Evolutionary conservation across 2,113 vertebrate genomes (phyloP).

Genomic region (Petromus typicus): DNA sequence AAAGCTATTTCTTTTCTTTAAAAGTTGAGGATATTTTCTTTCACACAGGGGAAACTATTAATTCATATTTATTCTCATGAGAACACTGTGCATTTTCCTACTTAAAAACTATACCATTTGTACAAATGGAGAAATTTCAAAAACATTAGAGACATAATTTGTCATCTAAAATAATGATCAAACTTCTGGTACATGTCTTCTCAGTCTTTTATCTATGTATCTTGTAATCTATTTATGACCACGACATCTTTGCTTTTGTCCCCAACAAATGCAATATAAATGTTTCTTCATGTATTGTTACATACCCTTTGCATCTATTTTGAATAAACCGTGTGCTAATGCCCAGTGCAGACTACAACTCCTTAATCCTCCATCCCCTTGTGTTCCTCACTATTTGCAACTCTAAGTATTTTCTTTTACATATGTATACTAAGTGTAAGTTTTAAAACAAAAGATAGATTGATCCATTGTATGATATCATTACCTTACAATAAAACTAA

Average conservation of each 20-base stretch:
- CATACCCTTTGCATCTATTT: constrained; percentile 26
- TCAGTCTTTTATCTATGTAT: neutral
- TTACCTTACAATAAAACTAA: constrained; percentile 23
- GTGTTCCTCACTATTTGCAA: neutral
- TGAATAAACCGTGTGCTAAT: neutral
- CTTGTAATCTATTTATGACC: neutral
- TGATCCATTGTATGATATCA: neutral
- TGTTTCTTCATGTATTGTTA: neutral
- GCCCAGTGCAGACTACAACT: neutral
- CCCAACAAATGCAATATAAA: constrained; percentile 3
- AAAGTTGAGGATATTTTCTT: neutral
- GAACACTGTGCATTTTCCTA: neutral
- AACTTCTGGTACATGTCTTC: neutral
- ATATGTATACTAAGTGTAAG: neutral
- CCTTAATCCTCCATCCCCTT: neutral
- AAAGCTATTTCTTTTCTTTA: neutral
- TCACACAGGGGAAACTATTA: neutral
- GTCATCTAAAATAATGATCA: neutral
- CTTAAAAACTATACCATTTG: neutral
- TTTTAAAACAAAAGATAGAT: neutral
- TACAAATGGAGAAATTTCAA: neutral
- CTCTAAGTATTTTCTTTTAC: constrained; percentile 6
- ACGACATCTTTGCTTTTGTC: neutral
- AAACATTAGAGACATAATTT: neutral
- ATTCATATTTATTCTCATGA: constrained; percentile 33